Conservation (phyloP, 2,888 invertebrate genomes). For the Pyrocoelia pectoralis region DNA sequence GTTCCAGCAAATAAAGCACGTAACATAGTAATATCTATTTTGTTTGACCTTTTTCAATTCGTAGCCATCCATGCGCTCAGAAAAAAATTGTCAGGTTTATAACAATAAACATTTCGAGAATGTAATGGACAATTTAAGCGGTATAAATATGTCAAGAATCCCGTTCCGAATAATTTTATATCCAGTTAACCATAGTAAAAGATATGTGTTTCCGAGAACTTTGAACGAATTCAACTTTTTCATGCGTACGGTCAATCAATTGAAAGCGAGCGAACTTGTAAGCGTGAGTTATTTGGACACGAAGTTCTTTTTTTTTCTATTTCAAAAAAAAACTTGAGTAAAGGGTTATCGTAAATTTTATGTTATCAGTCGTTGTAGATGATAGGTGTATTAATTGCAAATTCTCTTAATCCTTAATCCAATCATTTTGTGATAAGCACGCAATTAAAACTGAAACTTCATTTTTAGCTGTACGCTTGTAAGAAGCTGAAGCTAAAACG, state of each 20-base stretch:
- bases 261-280: slow-evolving; percentile 21
- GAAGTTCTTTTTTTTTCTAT: not conserved
- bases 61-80: not conserved
- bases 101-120: not conserved
- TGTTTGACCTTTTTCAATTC: not conserved
- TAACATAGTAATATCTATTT: not conserved
- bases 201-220: slow-evolving; percentile 12
- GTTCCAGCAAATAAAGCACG: not conserved
- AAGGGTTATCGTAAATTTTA: not conserved
- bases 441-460: not conserved
- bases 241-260: slow-evolving; percentile 22
- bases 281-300: slow-evolving; percentile 17
- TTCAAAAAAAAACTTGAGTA: slow-evolving; percentile 6
- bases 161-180: slow-evolving; percentile 12
- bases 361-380: not conserved
- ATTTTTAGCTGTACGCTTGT: slow-evolving; percentile 2
- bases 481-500: slow-evolving; percentile 25
- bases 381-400: too few species aligned
- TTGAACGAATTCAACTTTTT: slow-evolving; percentile 22
- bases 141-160: slow-evolving; percentile 4
- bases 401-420: too few species aligned
- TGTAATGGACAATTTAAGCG: not conserved
- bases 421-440: not conserved
- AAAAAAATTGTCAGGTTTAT: not conserved
- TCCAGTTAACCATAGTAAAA: slow-evolving; percentile 7